Percentiles rank a stretch among this genome's conserved stretches.
Conservation (phyloP, 2,797 vertebrate species). For the Cryptoblepharus egeriae region DNA sequence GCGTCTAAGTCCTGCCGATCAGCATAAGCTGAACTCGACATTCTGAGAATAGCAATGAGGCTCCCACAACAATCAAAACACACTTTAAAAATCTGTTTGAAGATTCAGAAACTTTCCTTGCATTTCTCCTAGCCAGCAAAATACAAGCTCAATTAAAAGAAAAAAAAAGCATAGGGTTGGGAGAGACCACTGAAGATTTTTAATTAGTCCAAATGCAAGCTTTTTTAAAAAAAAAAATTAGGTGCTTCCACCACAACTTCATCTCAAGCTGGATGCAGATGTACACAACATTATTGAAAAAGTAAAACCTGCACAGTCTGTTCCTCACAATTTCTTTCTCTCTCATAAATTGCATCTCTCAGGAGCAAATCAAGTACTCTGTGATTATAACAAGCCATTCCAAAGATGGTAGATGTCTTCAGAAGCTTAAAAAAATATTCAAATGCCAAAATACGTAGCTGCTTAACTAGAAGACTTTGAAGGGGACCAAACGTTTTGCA, state of each 20-base stretch:
- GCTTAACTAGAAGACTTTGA: conserved; percentile 9
- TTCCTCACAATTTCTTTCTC: conserved; percentile 58
- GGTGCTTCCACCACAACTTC: conserved; percentile 74
- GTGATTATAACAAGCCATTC: conserved; percentile 41
- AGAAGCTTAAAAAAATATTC: conserved; percentile 13
- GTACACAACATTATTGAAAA: conserved; percentile 61
- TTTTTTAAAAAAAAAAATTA: conserved; percentile 76
- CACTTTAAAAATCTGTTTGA: conserved; percentile 76
- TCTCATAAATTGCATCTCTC: conserved; percentile 58
- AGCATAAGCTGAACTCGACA: conserved; percentile 81
- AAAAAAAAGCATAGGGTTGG: conserved; percentile 56
- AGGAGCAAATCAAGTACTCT: conserved; percentile 48
- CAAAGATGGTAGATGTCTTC: conserved; percentile 34
- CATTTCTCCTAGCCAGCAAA: conserved; percentile 76
- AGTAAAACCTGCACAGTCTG: conserved; percentile 57
- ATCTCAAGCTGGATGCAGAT: conserved; percentile 68
- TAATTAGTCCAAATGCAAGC: conserved; percentile 78
- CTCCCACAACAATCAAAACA: conserved; percentile 78
- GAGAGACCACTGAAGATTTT: conserved; percentile 75
- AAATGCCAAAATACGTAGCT: background rate
- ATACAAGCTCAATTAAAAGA: conserved; percentile 79
- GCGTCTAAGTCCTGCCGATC: conserved; percentile 82
- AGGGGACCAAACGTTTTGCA: conserved; percentile 7
- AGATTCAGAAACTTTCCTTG: conserved; percentile 75
- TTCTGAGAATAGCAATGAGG: conserved; percentile 87